Evolutionary conservation across 1,140 invertebrate species (phyloP), one percentile per base, ranked within the genome.

Genomic region (Anoplolepis gracilipes): DNA sequence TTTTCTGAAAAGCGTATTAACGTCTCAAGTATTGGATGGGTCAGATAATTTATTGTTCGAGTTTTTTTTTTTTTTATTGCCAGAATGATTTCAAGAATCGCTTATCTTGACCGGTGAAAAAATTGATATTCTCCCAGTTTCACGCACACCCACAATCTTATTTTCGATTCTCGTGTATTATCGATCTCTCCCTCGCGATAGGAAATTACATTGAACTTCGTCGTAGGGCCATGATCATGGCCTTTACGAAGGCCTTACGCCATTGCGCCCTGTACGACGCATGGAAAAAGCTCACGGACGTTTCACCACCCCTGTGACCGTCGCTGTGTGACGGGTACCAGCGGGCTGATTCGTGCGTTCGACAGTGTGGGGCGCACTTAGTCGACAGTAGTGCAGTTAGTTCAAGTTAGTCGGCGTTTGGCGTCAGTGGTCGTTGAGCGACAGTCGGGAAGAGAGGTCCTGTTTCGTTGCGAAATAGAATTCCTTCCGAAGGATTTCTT

Each of bases 381-480:
- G 1, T 36, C n/a, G n/a, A 6, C 33, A n/a, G 36, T 16, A 13
- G 42, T 46, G 42, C 42, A 46, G 42, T 46, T 42, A 42, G 39
- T 11, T 10, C 39, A 42, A 42, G 39, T 46, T 46, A 13, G 42
- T 46, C 42, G 53, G 72, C 86, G 86, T 88, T 46, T 13, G 53
- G 72, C 86, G 86, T 88, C 87, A 88, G 87, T 88, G 87, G 87
- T 88, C 87, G 86, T 76, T 46, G 86, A 85, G 75, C 87, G 65
- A 46, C 42, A 13, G 11, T 46, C 42, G 4, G 42, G 42, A 46
- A 46, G 42, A 46, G 42, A 46, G 42, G 13, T 46, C 13, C 16
- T 46, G n/a, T 3, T 13, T 46, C 13, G 42, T 46, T 46, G 4
- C 42, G 42, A 46, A 46, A 46, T 13, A 4, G 42, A 42, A 42